Base-by-base conservation (phyloP, 2,113 vertebrate species). In the Notechis scutatus region DNA sequence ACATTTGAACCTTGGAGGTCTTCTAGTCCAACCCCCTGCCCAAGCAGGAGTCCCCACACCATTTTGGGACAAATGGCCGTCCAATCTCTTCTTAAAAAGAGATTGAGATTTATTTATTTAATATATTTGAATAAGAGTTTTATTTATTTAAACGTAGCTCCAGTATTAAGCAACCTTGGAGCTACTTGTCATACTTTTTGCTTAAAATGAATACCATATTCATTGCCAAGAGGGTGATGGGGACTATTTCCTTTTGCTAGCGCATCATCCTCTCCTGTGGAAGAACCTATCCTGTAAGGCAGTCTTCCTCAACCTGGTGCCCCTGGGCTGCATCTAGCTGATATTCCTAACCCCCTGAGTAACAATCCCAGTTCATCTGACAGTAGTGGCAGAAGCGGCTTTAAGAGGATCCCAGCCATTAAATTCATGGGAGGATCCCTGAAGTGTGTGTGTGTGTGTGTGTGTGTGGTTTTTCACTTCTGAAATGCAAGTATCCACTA, bases 401-500 rank as follows among this genome's bases (percentile, higher is more conserved):
- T 86, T 34, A 52, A 26, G 24, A 57, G 24, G 54, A 85, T 57
- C 5, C 9, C 11, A 87, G 47, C 59, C 87, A 74, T 24, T 89
- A 50, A 74, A 88, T 42, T 74, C n/a, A 26, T 90, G 61, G 64
- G 92, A 64, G n/a, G 45, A 47, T 85, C 57, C 81, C 2, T 4
- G 69, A 39, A 54, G 8, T 47, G 20, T 23, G 56, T 59, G 8
- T 21, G 56, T 57, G 7, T 29, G 24, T 61, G 59, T 64, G 12
- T 69, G 29, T 69, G 14, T 90, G 23, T 34, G 45, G 45, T 26
- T 89, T 57, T 92, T 12, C 8, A 26, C 88, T 81, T 81, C 23
- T 85, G 20, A 57, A 39, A 5, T 90, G 9, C 92, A 93, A 90
- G 81, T 87, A 90, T 21, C n/a, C 45, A 93, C 92, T 54, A 61